Conservation (phyloP, 2,113 vertebrate genomes). For the Cynocephalus volans region DNA sequence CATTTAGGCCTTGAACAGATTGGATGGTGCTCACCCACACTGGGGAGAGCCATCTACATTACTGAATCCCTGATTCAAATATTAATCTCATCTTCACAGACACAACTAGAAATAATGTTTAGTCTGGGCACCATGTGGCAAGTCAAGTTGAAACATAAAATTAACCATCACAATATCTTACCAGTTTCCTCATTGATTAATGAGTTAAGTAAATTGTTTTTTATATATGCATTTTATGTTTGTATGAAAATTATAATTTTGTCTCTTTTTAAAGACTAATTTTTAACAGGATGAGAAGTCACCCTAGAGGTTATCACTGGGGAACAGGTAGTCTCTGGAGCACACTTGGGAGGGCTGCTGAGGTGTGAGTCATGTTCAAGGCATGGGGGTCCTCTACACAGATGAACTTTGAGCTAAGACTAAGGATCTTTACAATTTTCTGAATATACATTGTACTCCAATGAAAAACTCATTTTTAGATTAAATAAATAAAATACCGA, state of each 20-base stretch:
- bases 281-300: background rate
- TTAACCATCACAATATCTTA: background rate
- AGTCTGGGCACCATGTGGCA: background rate
- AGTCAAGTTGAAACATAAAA: background rate
- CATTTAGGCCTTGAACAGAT: background rate
- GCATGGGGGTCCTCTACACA: background rate
- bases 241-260: background rate
- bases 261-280: background rate
- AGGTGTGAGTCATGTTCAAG: background rate
- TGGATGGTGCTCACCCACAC: background rate
- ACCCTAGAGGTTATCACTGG: background rate
- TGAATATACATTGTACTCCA: background rate
- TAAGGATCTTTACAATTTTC: background rate
- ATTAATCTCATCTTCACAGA: background rate
- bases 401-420: background rate
- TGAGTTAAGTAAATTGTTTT: background rate
- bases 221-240: background rate
- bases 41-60: background rate
- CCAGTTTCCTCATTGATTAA: background rate
- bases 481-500: background rate
- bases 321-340: background rate
- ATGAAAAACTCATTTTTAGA: background rate
- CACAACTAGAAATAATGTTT: background rate
- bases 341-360: background rate
- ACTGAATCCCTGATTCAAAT: background rate